Evolutionary conservation across 2,797 vertebrate species (phyloP), one percentile per base, ranked within the genome.

Genomic region (Peromyscus melanophrys): DNA sequence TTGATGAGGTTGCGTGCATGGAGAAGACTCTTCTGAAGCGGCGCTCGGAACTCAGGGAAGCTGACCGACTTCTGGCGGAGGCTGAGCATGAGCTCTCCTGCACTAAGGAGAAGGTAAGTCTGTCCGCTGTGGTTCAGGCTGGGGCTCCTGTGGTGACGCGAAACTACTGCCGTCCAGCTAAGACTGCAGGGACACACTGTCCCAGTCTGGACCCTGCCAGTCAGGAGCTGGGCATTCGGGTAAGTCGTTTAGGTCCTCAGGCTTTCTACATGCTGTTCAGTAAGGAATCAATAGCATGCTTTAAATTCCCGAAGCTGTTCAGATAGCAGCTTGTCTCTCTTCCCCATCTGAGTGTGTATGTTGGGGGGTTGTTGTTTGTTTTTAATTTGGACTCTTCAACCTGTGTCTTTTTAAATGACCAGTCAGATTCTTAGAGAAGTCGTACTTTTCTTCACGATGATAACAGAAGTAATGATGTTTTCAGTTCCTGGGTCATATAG

Each of bases 1-100:
- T 98, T 76, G 98, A 98, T 40, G 99, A 99, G 98, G 98, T 99
- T 63, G 98, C 98, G 69, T 99, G 99, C 97, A 87, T 99, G 81
- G 99, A 99, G 98, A 98, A 98, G 96, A 99, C 99, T 0, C 99
- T 99, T 3, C 93, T 99, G 92, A 99, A 99, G 89, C 99, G 99
- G 40, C 97, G 99, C 88, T 99, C 98, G 0, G 99, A 99, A 97
- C 99, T 99, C 1, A 98, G 99, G 57, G 98, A 99, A 95, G 99
- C 99, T 0, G 99, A 99, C 96, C 96, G 98, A n/a, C 98, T 99
- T 19, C 98, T 99, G 90, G 95, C 99, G 8, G 99, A 99, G 97
- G 99, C 99, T 21, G 99, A 99, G 93, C 98, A 97, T 71, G 98
- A 99, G n/a, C 98, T 99, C 13, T 97, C 98, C 71, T 98, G 97